Base-by-base conservation (phyloP, 1,140 invertebrate genomes). In the Tyrophagus putrescentiae region DNA sequence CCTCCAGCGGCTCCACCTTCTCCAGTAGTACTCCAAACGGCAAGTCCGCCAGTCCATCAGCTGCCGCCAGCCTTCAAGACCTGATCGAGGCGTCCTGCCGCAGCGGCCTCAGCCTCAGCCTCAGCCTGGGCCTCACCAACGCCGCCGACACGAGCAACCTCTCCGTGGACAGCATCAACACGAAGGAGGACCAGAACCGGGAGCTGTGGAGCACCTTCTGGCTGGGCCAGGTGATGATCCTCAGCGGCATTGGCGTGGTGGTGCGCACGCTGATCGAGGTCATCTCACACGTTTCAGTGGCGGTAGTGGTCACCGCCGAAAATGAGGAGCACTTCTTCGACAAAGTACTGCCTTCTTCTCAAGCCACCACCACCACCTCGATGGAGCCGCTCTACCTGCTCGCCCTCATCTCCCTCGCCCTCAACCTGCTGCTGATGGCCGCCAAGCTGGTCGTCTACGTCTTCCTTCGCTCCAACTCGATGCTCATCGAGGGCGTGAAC, bases 401-500 rank as follows among this genome's bases (percentile, higher is more conserved):
- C n/a, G 33, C 39, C 29, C 31, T 58, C 2, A 58, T 58, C 16
- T 39, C 33, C 29, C 25, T 39, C 21, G 1, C 7, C 11, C 11
- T 41, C 11, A 39, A 58, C 32, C 13, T 41, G 11, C 7, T 39
- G 18, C 31, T 39, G 25, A 39, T 41, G 39, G 9, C 7, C 9
- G 27, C 31, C 39, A 41, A 39, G 25, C 11, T 39, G 9, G 9
- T 39, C 1, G n/a, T 39, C 41, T 39, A 58, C 31, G n/a, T 13
- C 18, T 25, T 57, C 25, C n/a, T 58, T 2, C n/a, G 18, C n/a
- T 41, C 39, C 3, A 44, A 41, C 25, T 41, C 33, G 18, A 39
- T 58, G 33, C 33, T 58, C 13, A 44, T 39, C 25, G 33, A 41
- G 29, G 39, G 83, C 81, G 0, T 78, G 78, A 64, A 82, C 80